Percentiles rank a stretch among this genome's conserved stretches.
These are phyloP conservation scores for Hippocampus comes DNA, from an alignment of 2,113 vertebrate genomes.

Conservation along the genomic window DNA sequence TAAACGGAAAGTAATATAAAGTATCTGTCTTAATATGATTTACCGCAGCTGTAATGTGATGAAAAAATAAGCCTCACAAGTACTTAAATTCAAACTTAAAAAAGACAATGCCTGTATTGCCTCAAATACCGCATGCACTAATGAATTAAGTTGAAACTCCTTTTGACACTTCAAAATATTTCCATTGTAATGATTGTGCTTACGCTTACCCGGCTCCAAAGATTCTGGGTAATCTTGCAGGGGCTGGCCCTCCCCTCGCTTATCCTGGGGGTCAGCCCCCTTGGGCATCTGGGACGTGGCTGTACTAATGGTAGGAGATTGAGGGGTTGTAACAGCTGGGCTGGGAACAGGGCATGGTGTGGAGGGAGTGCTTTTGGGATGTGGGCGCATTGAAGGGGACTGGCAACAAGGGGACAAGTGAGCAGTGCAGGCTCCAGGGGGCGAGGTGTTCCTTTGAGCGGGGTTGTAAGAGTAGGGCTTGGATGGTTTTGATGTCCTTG, in stretches of 20 bases:
- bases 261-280: constrained; percentile 74
- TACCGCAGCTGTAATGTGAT: neutral
- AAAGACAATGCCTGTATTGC: neutral
- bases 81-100: neutral
- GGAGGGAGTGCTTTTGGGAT: constrained; percentile 80
- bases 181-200: constrained; percentile 2
- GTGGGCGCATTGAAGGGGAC: constrained; percentile 77
- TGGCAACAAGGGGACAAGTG: constrained; percentile 87
- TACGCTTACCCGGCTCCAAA: constrained; percentile 82
- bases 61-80: neutral
- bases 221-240: constrained; percentile 77
- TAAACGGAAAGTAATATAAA: neutral
- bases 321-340: constrained; percentile 73
- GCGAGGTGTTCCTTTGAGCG: constrained; percentile 71
- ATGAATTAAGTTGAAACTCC: neutral
- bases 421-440: constrained; percentile 68
- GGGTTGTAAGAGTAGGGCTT: constrained; percentile 86
- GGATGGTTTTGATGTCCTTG: constrained; percentile 81
- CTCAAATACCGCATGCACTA: neutral
- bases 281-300: constrained; percentile 76
- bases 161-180: neutral
- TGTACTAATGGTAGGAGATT: constrained; percentile 80
- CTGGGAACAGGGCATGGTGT: constrained; percentile 82
- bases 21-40: neutral
- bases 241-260: constrained; percentile 74